These are phyloP conservation scores for Melanostigma gelatinosum DNA, from an alignment of 2,113 vertebrate genomes.

Conservation along the genomic window DNA sequence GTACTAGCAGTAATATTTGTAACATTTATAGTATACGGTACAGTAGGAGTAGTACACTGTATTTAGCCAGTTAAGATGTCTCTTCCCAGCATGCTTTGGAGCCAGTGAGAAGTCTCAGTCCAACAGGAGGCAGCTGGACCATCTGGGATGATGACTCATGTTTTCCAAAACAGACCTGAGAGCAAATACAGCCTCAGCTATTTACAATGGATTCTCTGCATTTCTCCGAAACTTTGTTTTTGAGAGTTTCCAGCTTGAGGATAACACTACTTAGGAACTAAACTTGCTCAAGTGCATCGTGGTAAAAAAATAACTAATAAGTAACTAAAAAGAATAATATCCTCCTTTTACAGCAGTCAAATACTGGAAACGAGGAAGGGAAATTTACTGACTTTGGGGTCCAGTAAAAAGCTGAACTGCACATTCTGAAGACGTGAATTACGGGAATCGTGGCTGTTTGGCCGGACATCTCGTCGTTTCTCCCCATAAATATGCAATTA, in stretches of 20 bases:
- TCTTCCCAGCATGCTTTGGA: constrained; percentile 29
- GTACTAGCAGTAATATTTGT: neutral
- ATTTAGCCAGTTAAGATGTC: neutral
- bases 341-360: constrained; percentile 12
- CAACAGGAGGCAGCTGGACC: constrained; percentile 5
- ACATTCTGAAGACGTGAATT: constrained; percentile 14
- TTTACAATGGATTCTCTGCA: constrained; percentile 24
- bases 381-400: constrained; percentile 16
- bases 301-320: constrained; percentile 12
- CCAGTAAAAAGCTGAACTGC: constrained; percentile 34
- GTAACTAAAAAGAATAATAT: constrained; percentile 19
- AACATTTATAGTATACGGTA: neutral
- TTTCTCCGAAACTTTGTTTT: neutral
- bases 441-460: constrained; percentile 51
- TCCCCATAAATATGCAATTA: constrained; percentile 49
- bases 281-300: neutral
- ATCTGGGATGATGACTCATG: constrained; percentile 47
- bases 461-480: constrained; percentile 39
- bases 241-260: neutral
- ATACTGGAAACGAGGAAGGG: constrained; percentile 20
- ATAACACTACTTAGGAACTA: constrained; percentile 1
- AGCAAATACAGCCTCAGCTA: constrained; percentile 11
- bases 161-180: constrained; percentile 28
- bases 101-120: constrained; percentile 25
- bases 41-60: too few relatives aligned